A percentile compares a stretch with the other conserved stretches of the same genome.
These are phyloP conservation scores for Aspidapion aeneum DNA, from an alignment of 2,888 invertebrate species.

Conservation along the genomic window DNA sequence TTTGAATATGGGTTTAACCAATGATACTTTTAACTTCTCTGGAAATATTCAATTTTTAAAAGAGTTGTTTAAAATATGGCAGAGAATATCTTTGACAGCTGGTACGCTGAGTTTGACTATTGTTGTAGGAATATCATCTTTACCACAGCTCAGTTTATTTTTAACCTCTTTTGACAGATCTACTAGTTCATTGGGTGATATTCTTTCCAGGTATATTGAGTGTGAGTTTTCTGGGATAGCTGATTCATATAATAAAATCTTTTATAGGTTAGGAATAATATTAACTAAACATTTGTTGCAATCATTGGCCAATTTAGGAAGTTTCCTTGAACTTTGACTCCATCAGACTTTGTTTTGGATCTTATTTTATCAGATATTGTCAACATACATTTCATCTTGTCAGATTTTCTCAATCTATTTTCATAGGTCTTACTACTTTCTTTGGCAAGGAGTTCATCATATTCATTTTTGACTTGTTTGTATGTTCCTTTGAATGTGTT, in stretches of 20 bases:
- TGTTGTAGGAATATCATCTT: not conserved
- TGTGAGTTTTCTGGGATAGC: not conserved
- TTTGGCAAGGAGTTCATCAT: not conserved
- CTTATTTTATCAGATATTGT: not conserved
- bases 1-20: not conserved
- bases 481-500: not conserved
- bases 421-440: not conserved
- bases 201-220: not conserved
- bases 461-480: not conserved
- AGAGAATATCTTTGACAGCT: not conserved
- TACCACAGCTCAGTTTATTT: not conserved
- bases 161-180: not conserved
- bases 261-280: not conserved
- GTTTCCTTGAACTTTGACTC: not conserved
- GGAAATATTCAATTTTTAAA: not conserved
- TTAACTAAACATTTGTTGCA: not conserved
- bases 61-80: not conserved
- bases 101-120: not conserved
- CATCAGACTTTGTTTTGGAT: not conserved
- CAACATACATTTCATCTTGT: not conserved
- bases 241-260: not conserved
- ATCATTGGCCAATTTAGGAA: not conserved
- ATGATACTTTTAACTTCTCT: not conserved
- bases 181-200: not conserved
- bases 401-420: not conserved